These are phyloP conservation scores for Arothron firmamentum DNA, from an alignment of 2,113 vertebrate species.

Conservation along the genomic window DNA sequence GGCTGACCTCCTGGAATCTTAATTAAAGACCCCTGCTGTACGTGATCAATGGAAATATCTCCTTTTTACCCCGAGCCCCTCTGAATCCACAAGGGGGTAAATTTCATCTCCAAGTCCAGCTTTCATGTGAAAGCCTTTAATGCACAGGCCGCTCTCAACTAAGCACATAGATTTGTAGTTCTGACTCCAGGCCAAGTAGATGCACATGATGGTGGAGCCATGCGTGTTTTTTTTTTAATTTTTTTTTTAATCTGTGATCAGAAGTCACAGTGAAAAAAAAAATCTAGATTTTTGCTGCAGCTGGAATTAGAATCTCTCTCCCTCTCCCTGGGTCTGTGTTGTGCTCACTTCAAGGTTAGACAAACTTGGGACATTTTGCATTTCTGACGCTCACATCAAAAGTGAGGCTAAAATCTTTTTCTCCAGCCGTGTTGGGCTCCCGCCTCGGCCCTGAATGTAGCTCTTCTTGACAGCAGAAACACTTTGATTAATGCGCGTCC, in stretches of 20 bases:
- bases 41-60: no score
- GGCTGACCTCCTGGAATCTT: no score
- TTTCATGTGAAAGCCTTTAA: conserved; percentile 9
- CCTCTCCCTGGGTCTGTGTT: conserved; percentile 47
- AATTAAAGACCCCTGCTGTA: no score
- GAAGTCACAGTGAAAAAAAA: conserved; percentile 9
- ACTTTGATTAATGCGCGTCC: conserved; percentile 52
- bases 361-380: conserved; percentile 53
- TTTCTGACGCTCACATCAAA: conserved; percentile 68
- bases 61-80: no score
- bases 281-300: conserved; percentile 25
- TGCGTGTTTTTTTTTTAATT: not conserved
- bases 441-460: conserved; percentile 17
- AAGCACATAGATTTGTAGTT: conserved; percentile 25
- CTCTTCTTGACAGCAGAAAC: conserved; percentile 34
- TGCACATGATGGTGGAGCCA: conserved; percentile 4
- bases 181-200: conserved; percentile 21
- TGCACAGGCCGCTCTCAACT: conserved; percentile 9
- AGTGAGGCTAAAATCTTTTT: conserved; percentile 47
- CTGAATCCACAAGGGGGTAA: no score
- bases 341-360: conserved; percentile 66
- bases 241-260: conserved; percentile 36
- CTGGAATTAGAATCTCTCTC: conserved; percentile 53
- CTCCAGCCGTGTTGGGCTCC: conserved; percentile 44
- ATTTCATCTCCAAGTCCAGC: no score